These are phyloP conservation scores for Apamea sordens DNA, from an alignment of 2,888 invertebrate species.

Conservation along the genomic window DNA sequence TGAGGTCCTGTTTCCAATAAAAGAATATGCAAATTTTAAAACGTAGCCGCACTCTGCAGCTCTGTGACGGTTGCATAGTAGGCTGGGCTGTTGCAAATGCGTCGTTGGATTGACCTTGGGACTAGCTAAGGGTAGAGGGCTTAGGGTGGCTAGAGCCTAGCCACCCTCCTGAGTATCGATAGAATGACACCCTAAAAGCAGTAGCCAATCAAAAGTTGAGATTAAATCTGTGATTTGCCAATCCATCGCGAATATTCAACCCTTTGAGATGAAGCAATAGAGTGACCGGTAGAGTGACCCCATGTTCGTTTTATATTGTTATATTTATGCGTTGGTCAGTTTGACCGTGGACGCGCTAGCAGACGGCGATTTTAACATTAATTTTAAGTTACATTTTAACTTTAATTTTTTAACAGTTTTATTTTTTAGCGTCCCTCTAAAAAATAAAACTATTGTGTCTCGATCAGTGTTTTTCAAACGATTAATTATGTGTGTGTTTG, in stretches of 20 bases:
- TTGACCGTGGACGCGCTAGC: neutral
- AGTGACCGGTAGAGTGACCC: neutral
- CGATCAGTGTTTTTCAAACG: neutral
- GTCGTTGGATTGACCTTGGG: neutral
- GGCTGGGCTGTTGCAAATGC: neutral
- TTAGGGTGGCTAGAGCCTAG: no score
- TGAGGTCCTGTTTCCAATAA: neutral
- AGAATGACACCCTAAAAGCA: neutral
- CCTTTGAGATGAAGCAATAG: constrained; percentile 5
- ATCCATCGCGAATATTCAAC: constrained; percentile 1
- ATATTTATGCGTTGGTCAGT: neutral
- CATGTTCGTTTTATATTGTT: constrained; percentile 1
- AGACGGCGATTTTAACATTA: neutral
- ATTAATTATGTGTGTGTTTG: neutral
- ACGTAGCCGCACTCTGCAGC: neutral
- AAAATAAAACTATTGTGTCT: neutral
- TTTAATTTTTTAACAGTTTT: neutral
- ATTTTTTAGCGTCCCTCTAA: neutral
- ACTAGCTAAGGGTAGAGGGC: no score
- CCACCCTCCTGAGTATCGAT: constrained; percentile 26
- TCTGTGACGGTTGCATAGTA: neutral
- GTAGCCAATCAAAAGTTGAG: neutral
- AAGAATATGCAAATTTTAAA: neutral
- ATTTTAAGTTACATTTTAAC: neutral
- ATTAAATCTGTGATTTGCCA: neutral